A percentile compares a stretch with the other conserved stretches of the same genome.
These are phyloP conservation scores for Ylistrum balloti DNA, from an alignment of 1,140 invertebrate genomes.

Conservation along the genomic window DNA sequence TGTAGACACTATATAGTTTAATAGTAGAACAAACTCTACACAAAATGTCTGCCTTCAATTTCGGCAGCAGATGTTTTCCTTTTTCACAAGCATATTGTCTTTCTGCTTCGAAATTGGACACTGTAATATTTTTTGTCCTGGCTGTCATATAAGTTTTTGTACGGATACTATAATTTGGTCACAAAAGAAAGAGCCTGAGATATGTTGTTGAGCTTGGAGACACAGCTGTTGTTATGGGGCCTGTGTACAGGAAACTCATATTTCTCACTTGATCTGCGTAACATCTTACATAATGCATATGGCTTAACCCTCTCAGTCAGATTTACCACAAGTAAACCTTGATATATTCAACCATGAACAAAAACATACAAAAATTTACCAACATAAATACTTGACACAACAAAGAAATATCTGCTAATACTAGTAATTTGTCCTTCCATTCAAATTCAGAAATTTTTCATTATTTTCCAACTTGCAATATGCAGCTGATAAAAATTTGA, in stretches of 20 bases:
- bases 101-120: not conserved
- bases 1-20: constrained; percentile 29
- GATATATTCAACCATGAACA: constrained; percentile 4
- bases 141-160: not conserved
- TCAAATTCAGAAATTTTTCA: too few relatives aligned
- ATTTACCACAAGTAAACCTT: not conserved
- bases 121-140: not conserved
- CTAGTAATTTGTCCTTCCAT: too few relatives aligned
- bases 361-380: too few relatives aligned
- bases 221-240: not conserved
- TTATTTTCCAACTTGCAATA: too few relatives aligned
- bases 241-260: not conserved
- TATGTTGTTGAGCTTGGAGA: not conserved
- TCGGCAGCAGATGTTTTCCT: constrained; percentile 17
- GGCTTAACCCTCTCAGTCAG: not conserved
- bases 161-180: not conserved
- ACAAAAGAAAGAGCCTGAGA: not conserved
- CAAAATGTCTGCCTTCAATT: not conserved
- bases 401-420: too few relatives aligned
- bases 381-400: too few relatives aligned
- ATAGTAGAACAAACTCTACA: not conserved
- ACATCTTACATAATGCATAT: constrained; percentile 11
- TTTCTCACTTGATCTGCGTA: not conserved
- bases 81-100: constrained; percentile 4
- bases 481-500: too few relatives aligned